Evolutionary conservation across 2,888 invertebrate species (phyloP).

Genomic region (Sphaeridia pumilis): DNA sequence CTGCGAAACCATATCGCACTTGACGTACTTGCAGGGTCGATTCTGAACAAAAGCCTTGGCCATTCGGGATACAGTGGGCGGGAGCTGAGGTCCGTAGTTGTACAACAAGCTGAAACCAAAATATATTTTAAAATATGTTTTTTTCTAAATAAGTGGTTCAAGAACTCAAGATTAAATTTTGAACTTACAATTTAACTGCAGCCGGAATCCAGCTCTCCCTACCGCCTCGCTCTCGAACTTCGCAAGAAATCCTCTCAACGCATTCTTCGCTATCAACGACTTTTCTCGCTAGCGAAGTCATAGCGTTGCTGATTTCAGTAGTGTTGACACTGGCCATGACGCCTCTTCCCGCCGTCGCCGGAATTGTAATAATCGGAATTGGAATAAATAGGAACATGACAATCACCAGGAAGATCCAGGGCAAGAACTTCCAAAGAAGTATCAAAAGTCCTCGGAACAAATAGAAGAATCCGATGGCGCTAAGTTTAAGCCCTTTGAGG

Average conservation of each 20-base stretch:
- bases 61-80: conserved; percentile 18
- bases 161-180: neutral
- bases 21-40: neutral
- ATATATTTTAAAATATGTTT: neutral
- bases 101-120: conserved; percentile 16
- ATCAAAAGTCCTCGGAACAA: conserved; percentile 13
- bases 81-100: conserved; percentile 17
- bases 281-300: neutral
- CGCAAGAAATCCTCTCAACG: conserved; percentile 17
- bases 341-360: conserved; percentile 7
- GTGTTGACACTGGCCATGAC: neutral
- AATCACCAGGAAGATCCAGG: conserved; percentile 10
- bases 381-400: conserved; percentile 11
- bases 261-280: conserved; percentile 9
- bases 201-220: conserved; percentile 11
- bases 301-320: conserved; percentile 3
- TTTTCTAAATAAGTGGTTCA: neutral
- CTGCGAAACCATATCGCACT: neutral
- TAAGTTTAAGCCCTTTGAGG: conserved; percentile 11
- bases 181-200: conserved; percentile 11
- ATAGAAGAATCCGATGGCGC: conserved; percentile 12
- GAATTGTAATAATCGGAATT: conserved; percentile 14
- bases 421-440: conserved; percentile 12
- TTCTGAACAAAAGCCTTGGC: conserved; percentile 19
- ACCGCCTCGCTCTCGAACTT: conserved; percentile 6